Conservation (phyloP, 2,113 vertebrate species). For the Leiothrix lutea region DNA sequence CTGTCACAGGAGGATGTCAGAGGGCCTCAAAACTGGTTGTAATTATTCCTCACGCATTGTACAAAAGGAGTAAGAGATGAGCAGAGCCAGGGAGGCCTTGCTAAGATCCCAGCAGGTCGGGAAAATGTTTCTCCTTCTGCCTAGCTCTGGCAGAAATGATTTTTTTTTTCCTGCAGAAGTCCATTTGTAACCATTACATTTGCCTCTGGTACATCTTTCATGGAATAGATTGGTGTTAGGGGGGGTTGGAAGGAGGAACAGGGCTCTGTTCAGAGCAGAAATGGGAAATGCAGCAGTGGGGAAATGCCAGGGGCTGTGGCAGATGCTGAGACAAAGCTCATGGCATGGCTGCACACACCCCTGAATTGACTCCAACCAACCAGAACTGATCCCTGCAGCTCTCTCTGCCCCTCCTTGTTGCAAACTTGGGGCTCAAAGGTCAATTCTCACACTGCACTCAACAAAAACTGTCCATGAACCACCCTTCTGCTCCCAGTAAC, state of each 20-base stretch:
- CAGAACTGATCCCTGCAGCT: not conserved
- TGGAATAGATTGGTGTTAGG: fast-evolving
- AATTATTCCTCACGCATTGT: not conserved
- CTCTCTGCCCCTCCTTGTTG: not conserved
- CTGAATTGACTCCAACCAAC: not conserved
- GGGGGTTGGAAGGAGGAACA: not conserved
- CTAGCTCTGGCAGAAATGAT: not conserved
- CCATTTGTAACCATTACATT: fast-evolving
- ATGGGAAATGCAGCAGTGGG: not conserved
- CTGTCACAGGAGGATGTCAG: not conserved
- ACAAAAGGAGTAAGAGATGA: not conserved
- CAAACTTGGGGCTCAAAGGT: not conserved
- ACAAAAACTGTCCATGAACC: not conserved
- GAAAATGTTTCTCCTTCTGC: not conserved
- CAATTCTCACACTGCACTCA: not conserved
- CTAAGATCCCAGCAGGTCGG: fast-evolving
- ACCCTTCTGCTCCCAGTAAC: not conserved
- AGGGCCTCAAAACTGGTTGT: not conserved
- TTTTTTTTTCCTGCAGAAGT: not conserved
- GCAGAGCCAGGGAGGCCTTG: not conserved
- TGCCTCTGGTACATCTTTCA: not conserved
- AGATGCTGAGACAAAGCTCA: not conserved
- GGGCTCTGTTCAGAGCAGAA: not conserved
- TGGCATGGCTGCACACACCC: not conserved
- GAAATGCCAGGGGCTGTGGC: not conserved